Evolutionary conservation across 2,888 invertebrate genomes (phyloP).

Genomic region (Dryobota labecula): DNA sequence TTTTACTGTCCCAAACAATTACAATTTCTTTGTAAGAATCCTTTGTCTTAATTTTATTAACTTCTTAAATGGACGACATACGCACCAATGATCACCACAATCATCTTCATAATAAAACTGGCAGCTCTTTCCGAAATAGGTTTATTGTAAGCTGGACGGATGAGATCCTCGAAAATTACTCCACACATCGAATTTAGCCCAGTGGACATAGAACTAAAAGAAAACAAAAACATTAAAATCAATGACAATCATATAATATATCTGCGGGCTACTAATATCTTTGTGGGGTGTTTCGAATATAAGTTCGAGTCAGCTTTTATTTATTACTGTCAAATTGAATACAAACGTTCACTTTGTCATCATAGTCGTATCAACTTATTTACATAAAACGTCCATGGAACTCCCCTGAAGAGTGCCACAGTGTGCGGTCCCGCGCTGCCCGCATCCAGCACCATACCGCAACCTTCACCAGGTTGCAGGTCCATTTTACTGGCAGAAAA

Average conservation of each 20-base stretch:
- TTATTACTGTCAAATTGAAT: not conserved
- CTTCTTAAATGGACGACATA: not conserved
- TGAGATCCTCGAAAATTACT: conserved; percentile 94
- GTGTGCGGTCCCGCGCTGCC: not conserved
- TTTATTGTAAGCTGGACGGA: conserved; percentile 92
- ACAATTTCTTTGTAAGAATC: not conserved
- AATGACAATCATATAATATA: not conserved
- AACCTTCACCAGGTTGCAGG: not conserved
- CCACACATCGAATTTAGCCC: conserved; percentile 94
- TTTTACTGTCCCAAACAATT: not conserved
- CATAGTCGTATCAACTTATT: too few species aligned
- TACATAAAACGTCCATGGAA: too few species aligned
- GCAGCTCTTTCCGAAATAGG: conserved; percentile 92
- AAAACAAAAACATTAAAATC: not conserved
- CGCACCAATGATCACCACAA: conserved; percentile 91
- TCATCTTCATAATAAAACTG: conserved; percentile 93
- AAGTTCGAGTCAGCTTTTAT: not conserved
- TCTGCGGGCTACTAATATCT: not conserved
- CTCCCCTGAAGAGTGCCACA: not conserved
- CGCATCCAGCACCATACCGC: not conserved
- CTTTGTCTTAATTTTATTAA: not conserved
- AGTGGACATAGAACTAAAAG: conserved; percentile 93
- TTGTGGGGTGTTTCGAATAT: not conserved
- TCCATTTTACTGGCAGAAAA: not conserved
- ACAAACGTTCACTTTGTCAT: not conserved